phyloP scores from a whole-genome alignment of 2,113 vertebrate genomes.

The Verasper variegatus region DNA sequence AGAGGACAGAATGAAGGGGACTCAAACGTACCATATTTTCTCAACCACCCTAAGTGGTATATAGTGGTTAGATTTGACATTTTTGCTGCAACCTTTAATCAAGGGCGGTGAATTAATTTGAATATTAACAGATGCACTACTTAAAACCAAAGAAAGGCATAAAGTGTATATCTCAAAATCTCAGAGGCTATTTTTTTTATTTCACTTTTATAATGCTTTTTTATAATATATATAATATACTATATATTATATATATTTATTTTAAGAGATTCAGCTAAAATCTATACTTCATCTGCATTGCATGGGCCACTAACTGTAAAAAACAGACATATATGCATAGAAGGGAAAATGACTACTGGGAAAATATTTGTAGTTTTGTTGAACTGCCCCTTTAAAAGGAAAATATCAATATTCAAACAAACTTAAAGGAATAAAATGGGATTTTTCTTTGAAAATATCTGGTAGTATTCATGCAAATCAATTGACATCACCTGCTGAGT shows the following conservation, averaged over 20 bases:
- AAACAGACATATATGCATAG: too few species aligned
- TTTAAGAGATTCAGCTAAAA: background rate
- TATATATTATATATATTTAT: background rate
- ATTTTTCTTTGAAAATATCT: background rate
- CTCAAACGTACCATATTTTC: background rate
- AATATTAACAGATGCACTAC: too few species aligned
- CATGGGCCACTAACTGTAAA: too few species aligned
- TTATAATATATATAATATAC: background rate
- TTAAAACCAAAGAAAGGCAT: too few species aligned
- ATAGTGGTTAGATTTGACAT: background rate
- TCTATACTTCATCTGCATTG: background rate
- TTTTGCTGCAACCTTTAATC: too few species aligned
- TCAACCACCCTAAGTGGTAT: background rate
- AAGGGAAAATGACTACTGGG: too few species aligned
- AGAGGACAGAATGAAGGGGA: conserved; percentile 45
- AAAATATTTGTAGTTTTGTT: too few species aligned
- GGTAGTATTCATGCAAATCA: background rate
- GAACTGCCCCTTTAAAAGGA: background rate
- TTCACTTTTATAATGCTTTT: too few species aligned
- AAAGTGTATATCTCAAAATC: background rate
- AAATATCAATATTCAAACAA: background rate
- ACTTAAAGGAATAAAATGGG: background rate
- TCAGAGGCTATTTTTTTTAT: background rate
- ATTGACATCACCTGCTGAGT: conserved; percentile 6
- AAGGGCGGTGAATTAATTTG: too few species aligned